phyloP scores from a whole-genome alignment of 2,888 invertebrate genomes.

The Drosophila prolongata region DNA sequence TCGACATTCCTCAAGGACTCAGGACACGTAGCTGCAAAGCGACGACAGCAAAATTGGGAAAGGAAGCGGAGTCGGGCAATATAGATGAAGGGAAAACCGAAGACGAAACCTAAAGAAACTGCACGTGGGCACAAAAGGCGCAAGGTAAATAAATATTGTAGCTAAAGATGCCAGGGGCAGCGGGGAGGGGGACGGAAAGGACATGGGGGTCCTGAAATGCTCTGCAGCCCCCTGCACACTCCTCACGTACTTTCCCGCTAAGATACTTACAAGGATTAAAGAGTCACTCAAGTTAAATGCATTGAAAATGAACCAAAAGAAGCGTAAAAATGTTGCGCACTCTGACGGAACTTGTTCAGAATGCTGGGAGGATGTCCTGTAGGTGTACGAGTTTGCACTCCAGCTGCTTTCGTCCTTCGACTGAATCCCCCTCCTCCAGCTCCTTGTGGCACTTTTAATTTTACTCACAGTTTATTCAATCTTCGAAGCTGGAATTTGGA shows the following conservation, averaged over 20 bases:
- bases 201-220: constrained; percentile 26
- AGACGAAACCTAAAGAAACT: constrained; percentile 36
- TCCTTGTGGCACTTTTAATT: constrained; percentile 73
- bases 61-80: constrained; percentile 17
- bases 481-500: constrained; percentile 74
- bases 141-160: constrained; percentile 82
- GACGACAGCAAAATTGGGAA: constrained; percentile 61
- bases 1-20: constrained; percentile 17
- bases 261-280: constrained; percentile 83
- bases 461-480: constrained; percentile 82
- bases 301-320: constrained; percentile 82
- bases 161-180: constrained; percentile 55
- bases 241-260: constrained; percentile 47
- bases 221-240: background rate
- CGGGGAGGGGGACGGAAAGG: background rate
- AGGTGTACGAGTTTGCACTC: constrained; percentile 44
- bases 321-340: constrained; percentile 76
- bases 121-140: constrained; percentile 80
- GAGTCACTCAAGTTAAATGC: constrained; percentile 84
- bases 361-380: constrained; percentile 13
- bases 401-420: constrained; percentile 40
- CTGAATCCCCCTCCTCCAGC: background rate
- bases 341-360: constrained; percentile 59
- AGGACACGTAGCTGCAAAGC: constrained; percentile 65
- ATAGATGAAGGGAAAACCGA: constrained; percentile 36